Conservation (phyloP, 2,797 vertebrate species). For the Sparus aurata region DNA sequence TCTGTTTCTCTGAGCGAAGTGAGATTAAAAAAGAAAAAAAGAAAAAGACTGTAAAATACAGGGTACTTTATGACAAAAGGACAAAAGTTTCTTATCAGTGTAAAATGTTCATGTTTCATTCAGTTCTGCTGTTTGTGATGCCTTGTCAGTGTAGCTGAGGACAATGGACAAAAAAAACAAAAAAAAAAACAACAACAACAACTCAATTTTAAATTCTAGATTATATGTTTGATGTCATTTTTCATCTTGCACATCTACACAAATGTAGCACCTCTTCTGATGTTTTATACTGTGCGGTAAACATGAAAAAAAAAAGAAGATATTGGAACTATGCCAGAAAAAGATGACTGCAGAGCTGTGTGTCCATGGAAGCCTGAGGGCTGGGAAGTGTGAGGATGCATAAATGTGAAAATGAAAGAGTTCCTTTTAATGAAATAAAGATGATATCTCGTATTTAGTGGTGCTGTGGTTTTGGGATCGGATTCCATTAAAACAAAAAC, state of each 20-base stretch:
- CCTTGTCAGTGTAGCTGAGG: conserved; percentile 68
- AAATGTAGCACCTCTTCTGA: conserved; percentile 63
- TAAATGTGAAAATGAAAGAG: conserved; percentile 46
- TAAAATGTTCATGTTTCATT: conserved; percentile 59
- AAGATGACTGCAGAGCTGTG: conserved; percentile 30
- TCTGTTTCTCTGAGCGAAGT: conserved; percentile 39
- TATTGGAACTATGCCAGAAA: conserved; percentile 32
- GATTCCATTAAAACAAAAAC: not conserved
- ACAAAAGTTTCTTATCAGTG: conserved; percentile 48
- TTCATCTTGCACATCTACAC: conserved; percentile 72
- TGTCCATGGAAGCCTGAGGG: conserved; percentile 2
- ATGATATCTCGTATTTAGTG: conserved; percentile 22
- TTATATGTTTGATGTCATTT: conserved; percentile 62
- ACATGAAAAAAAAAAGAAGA: conserved; percentile 20
- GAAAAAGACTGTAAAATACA: conserved; percentile 51
- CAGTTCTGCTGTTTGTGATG: conserved; percentile 68
- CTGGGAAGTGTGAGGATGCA: conserved; percentile 32
- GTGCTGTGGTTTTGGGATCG: not conserved
- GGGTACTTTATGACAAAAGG: conserved; percentile 55
- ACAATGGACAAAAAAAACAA: conserved; percentile 46
- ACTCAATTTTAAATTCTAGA: conserved; percentile 44
- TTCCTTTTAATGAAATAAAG: conserved; percentile 67
- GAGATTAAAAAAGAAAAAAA: conserved; percentile 22
- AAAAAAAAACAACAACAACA: conserved; percentile 57
- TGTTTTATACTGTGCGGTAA: conserved; percentile 74